phyloP scores from a whole-genome alignment of 2,113 vertebrate genomes.

The Perca fluviatilis region DNA sequence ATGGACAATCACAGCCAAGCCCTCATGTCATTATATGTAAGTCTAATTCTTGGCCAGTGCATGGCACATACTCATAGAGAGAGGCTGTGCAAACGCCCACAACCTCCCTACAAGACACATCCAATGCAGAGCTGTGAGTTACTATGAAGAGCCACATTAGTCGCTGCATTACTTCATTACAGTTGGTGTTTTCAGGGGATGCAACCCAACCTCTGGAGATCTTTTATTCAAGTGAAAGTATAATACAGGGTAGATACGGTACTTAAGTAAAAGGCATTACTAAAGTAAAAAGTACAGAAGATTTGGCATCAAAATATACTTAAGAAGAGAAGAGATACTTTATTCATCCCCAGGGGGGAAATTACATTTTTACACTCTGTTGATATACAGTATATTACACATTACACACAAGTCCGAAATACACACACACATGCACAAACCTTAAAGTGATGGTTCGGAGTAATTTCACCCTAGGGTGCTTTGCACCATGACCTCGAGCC shows the following conservation, averaged over 20 bases:
- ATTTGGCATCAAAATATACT: not conserved
- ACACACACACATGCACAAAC: too few relatives aligned
- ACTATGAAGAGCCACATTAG: slow-evolving; percentile 1
- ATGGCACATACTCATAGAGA: not conserved
- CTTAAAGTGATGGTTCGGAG: too few relatives aligned
- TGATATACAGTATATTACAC: too few relatives aligned
- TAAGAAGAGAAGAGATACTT: too few relatives aligned
- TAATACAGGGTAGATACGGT: not conserved
- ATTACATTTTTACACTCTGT: too few relatives aligned
- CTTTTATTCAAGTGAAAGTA: not conserved
- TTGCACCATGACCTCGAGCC: too few relatives aligned
- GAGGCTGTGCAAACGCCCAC: not conserved
- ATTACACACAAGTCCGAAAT: too few relatives aligned
- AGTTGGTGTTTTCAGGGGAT: not conserved
- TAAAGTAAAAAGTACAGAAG: not conserved
- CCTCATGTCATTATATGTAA: not conserved
- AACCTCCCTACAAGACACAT: not conserved
- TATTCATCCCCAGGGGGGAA: too few relatives aligned
- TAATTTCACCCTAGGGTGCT: too few relatives aligned
- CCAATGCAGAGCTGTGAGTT: not conserved
- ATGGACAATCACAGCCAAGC: not conserved
- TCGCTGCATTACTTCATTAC: slow-evolving; percentile 12
- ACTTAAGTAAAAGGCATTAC: not conserved
- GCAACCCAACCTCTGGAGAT: not conserved
- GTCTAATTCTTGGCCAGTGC: not conserved